A percentile compares a stretch with the other conserved stretches of the same genome.
Evolutionary conservation across 2,113 vertebrate genomes (phyloP).

Genomic region (Leuciscus idus): DNA sequence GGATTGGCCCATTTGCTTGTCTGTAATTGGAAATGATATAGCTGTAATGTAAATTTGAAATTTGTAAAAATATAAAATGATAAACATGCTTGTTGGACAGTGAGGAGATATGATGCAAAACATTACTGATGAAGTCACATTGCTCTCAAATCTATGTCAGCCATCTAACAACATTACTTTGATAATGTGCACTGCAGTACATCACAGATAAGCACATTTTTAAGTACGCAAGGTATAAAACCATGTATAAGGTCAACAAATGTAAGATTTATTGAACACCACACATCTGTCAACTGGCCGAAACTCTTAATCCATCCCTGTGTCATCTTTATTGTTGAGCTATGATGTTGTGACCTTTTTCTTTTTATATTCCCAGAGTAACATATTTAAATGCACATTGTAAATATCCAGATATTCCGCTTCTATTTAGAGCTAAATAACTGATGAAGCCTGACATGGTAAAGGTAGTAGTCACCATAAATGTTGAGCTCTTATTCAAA

Average conservation of each 20-base stretch:
- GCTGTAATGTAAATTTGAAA: too few relatives aligned
- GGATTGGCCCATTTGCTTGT: too few relatives aligned
- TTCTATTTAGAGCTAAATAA: constrained; percentile 2
- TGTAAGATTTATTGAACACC: not conserved
- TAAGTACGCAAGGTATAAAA: not conserved
- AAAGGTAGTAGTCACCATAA: not conserved
- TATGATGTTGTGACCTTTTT: not conserved
- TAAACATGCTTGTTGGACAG: not conserved
- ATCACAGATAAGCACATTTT: not conserved
- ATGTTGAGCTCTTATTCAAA: constrained; percentile 16
- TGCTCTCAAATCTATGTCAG: not conserved
- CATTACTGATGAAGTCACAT: not conserved
- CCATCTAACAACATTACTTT: not conserved
- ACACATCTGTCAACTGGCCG: not conserved
- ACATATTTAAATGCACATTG: constrained; percentile 9
- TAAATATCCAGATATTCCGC: constrained; percentile 10
- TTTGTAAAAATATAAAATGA: not conserved
- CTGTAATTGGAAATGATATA: too few relatives aligned
- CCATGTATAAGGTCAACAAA: not conserved
- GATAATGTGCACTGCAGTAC: not conserved
- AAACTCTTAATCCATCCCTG: not conserved
- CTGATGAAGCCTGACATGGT: not conserved
- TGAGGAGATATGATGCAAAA: not conserved
- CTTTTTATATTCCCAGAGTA: not conserved
- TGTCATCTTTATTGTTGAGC: not conserved